These are phyloP conservation scores for Oegoconia quadripuncta DNA, from an alignment of 2,888 invertebrate genomes.

Conservation along the genomic window DNA sequence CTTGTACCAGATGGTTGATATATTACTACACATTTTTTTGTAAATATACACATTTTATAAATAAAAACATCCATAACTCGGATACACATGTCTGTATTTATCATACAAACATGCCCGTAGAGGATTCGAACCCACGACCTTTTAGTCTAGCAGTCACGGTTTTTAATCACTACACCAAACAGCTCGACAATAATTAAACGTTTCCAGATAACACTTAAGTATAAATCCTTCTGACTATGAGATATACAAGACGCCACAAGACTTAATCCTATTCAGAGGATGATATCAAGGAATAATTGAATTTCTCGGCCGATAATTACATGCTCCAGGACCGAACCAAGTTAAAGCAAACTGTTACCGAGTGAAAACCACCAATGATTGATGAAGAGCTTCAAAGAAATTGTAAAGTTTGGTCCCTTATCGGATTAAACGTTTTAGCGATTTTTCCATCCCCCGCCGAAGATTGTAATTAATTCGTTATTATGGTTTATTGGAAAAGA, in stretches of 20 bases:
- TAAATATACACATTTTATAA: too few relatives aligned
- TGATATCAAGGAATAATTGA: conserved; percentile 44
- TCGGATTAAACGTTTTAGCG: conserved; percentile 50
- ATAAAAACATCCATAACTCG: too few relatives aligned
- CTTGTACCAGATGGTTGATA: too few relatives aligned
- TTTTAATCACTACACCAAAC: too few relatives aligned
- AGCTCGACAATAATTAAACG: too few relatives aligned
- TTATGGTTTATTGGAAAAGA: conserved; percentile 44
- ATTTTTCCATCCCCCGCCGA: conserved; percentile 34
- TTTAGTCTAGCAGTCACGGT: too few relatives aligned
- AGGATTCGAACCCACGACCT: too few relatives aligned
- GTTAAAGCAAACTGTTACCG: conserved; percentile 17
- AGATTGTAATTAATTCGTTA: conserved; percentile 59
- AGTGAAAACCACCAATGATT: conserved; percentile 51
- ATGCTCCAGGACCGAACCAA: conserved; percentile 6
- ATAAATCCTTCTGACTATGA: too few relatives aligned
- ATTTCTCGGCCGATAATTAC: conserved; percentile 47
- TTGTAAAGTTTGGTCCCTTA: conserved; percentile 48
- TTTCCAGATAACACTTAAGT: too few relatives aligned
- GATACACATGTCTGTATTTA: too few relatives aligned
- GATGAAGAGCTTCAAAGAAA: conserved; percentile 43
- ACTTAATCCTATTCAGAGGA: conserved; percentile 27
- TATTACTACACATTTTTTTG: too few relatives aligned
- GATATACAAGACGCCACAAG: conserved; percentile 7
- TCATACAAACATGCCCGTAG: too few relatives aligned